phyloP scores from a whole-genome alignment of 2,113 vertebrate genomes.

The Chloropsis hardwickii region DNA sequence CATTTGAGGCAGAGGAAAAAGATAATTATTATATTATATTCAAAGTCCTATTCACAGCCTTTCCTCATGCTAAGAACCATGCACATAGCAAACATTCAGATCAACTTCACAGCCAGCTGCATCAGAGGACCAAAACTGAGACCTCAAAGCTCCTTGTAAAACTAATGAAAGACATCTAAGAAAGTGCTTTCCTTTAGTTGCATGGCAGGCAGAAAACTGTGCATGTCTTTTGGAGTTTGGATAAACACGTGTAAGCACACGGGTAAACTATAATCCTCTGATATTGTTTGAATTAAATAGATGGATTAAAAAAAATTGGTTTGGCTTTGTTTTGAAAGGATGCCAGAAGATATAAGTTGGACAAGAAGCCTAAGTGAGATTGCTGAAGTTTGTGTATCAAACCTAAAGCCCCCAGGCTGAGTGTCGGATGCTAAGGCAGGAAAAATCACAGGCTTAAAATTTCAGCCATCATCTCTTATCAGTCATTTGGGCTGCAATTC shows the following conservation, averaged over 20 bases:
- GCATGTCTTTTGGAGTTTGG: not conserved
- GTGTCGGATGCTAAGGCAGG: not conserved
- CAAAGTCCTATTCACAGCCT: not conserved
- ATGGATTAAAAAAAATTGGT: not conserved
- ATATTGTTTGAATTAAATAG: not conserved
- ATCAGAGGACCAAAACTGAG: not conserved
- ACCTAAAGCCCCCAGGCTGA: not conserved
- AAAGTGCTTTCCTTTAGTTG: not conserved
- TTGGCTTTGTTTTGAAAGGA: not conserved
- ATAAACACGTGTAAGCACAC: rapidly evolving
- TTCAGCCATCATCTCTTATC: not conserved
- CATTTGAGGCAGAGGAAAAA: not conserved
- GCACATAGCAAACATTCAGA: not conserved
- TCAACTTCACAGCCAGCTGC: not conserved
- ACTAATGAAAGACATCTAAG: not conserved
- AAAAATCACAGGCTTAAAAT: not conserved
- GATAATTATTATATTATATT: not conserved
- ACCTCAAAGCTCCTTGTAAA: not conserved
- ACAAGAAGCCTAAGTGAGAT: not conserved
- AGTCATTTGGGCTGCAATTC: not conserved
- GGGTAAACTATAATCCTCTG: not conserved
- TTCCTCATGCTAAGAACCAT: not conserved
- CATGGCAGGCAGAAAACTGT: not conserved
- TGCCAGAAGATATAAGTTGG: not conserved
- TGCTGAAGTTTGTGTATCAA: not conserved